Evolutionary conservation across 2,113 vertebrate species (phyloP).

Genomic region (Brachirus orientalis): DNA sequence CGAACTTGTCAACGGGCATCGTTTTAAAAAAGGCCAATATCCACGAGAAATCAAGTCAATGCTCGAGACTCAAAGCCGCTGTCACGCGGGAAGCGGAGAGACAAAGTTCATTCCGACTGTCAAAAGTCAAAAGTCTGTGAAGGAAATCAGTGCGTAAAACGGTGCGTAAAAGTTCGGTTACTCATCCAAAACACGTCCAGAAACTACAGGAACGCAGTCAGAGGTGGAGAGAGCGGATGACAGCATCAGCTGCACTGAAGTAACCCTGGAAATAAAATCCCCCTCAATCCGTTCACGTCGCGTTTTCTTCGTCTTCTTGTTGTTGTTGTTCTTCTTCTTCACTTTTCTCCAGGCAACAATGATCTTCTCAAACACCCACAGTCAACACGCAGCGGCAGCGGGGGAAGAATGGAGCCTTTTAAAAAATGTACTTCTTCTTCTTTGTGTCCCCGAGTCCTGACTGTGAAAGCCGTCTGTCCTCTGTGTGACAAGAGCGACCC

Average conservation of each 20-base stretch:
- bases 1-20: slow-evolving; percentile 76
- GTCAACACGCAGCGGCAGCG: slow-evolving; percentile 61
- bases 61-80: slow-evolving; percentile 8
- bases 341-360: slow-evolving; percentile 69
- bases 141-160: slow-evolving; percentile 44
- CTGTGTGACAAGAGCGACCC: slow-evolving; percentile 68
- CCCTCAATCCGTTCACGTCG: slow-evolving; percentile 51
- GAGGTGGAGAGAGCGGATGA: slow-evolving; percentile 42
- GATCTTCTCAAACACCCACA: slow-evolving; percentile 74
- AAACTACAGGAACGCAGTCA: slow-evolving; percentile 1
- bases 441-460: slow-evolving; percentile 72
- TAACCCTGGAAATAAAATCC: slow-evolving; percentile 34
- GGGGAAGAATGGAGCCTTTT: slow-evolving; percentile 70
- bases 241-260: slow-evolving; percentile 51
- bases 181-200: slow-evolving; percentile 47
- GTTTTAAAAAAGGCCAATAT: slow-evolving; percentile 54
- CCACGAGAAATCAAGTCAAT: slow-evolving; percentile 7
- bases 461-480: slow-evolving; percentile 75
- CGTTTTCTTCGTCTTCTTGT: slow-evolving; percentile 45
- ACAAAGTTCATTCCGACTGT: slow-evolving; percentile 45
- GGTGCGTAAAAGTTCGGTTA: slow-evolving; percentile 53
- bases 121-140: no score
- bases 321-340: slow-evolving; percentile 33
- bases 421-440: slow-evolving; percentile 65
- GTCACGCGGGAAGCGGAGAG: slow-evolving; percentile 25